Conservation (phyloP, 2,113 vertebrate genomes). For the Carassius auratus region DNA sequence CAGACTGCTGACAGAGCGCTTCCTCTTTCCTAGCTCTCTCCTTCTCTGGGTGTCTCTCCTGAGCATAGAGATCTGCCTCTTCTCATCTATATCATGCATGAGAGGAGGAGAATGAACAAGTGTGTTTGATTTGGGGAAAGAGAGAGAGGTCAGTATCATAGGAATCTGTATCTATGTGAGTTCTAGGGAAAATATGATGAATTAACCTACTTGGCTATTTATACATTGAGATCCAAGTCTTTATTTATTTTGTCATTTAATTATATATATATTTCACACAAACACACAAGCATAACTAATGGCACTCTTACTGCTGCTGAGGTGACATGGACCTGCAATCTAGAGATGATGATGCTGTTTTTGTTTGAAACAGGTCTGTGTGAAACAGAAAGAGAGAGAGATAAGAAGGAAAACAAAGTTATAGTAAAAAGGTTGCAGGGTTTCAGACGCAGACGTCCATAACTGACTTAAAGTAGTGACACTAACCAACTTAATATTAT, state of each 20-base stretch:
- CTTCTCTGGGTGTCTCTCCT: constrained; percentile 31
- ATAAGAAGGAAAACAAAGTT: not conserved
- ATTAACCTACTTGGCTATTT: not conserved
- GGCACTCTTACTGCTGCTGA: constrained; percentile 16
- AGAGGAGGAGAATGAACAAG: constrained; percentile 24
- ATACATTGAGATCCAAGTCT: too few species aligned
- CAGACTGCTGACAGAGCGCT: constrained; percentile 41
- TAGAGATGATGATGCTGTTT: constrained; percentile 20
- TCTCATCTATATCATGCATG: constrained; percentile 11
- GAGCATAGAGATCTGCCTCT: constrained; percentile 42
- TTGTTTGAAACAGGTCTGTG: too few species aligned
- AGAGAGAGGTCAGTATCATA: constrained; percentile 2
- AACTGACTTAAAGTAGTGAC: not conserved
- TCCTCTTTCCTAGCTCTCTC: constrained; percentile 28
- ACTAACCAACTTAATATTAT: not conserved
- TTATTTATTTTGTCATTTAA: too few species aligned
- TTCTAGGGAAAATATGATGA: not conserved
- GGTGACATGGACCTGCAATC: constrained; percentile 19
- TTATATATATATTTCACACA: too few species aligned
- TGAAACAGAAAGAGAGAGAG: not conserved
- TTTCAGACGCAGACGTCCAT: not conserved
- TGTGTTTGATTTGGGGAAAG: constrained; percentile 31
- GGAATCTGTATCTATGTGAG: not conserved
- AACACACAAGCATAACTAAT: constrained; percentile 27
- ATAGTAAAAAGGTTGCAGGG: not conserved